Evolutionary conservation across 2,888 invertebrate genomes (phyloP), one percentile per base, ranked within the genome.

Genomic region (Cabera pusaria): DNA sequence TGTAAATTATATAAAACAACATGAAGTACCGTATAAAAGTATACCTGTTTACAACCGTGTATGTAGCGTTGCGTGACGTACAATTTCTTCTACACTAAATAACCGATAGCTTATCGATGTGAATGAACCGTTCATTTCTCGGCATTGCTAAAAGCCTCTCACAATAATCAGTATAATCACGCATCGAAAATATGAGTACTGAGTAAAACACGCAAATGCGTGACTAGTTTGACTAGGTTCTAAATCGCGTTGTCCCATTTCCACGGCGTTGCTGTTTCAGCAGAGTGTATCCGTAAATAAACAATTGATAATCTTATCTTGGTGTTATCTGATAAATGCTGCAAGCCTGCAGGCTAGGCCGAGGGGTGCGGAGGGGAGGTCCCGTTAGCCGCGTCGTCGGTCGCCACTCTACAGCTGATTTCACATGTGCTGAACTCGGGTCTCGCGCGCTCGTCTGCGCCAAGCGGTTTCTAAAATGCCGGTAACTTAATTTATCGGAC

Each of bases 341-440:
- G 58, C 57, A 68, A 73, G 78, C 75, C 75, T 68, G 67, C 54
- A 52, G 54, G 55, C 41, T 46, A 43, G 42, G 41, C 35, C 49
- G 56, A 48, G 46, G 65, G 63, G 66, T 63, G 62, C 59, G 52
- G 63, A 47, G 48, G 46, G 53, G 33, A 38, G 27, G 60, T 64
- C 52, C 77, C 78, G 72, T 71, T 72, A 67, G n/a, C 18, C 31
- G 40, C 20, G 29, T 31, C 56, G 56, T 34, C 53, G 51, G 52
- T 44, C 49, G 53, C 44, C 54, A 50, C 56, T 67, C 74, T 59
- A 82, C 87, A 86, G 87, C 85, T 86, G 86, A 86, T 84, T 86
- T 87, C 86, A 86, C 85, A 85, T 80, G 80, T 78, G 66, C 55
- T 72, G 46, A 27, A 38, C 56, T 61, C 64, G 64, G 60, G 57